Base-by-base conservation (phyloP, 2,797 vertebrate species). In the Salarias fasciatus region DNA sequence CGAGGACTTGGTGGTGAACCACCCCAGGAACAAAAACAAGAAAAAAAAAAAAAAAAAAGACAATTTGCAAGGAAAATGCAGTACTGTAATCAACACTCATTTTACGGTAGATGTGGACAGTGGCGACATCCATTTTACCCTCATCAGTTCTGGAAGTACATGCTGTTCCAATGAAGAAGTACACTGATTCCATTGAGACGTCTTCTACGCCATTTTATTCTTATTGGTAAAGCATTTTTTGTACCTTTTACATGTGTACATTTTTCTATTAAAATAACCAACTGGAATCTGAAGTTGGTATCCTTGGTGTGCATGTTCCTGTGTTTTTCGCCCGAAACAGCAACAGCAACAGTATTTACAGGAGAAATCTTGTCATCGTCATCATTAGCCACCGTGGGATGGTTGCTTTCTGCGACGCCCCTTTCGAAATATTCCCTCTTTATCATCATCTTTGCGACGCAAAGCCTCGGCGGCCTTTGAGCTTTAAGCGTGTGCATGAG, bases 211-310 rank as follows among this genome's bases (percentile, higher is more conserved):
- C 69, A 46, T 86, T 89, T 89, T 78, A 85, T 88, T 88, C 83
- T 84, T 87, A 62, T 70, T 79, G 85, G 71, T 68, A 79, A 73
- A 72, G 76, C 54, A 63, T 84, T 83, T 89, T 91, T 91, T 90
- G 82, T 88, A 89, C 79, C 64, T 85, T 90, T 85, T 82, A 78
- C 79, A 86, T 78, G 81, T 87, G 86, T 88, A 81, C 41, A 70
- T 77, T 87, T 87, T 89, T 88, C 50, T 88, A 89, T 86, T 89
- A 90, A 90, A 90, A 84, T 11, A 63, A 60, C 40, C 29, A 38
- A 63, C 31, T 68, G 48, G 44, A 82, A 47, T 51, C 37, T n/a
- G 2, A 11, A 58, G 37, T 2, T 14, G 6, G 41, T 53, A 40
- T 69, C 41, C 12, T 63, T 63, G 10, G 3, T 53, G 54, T 62